phyloP scores from a whole-genome alignment of 2,888 invertebrate genomes.

The Criorhina ranunculi region DNA sequence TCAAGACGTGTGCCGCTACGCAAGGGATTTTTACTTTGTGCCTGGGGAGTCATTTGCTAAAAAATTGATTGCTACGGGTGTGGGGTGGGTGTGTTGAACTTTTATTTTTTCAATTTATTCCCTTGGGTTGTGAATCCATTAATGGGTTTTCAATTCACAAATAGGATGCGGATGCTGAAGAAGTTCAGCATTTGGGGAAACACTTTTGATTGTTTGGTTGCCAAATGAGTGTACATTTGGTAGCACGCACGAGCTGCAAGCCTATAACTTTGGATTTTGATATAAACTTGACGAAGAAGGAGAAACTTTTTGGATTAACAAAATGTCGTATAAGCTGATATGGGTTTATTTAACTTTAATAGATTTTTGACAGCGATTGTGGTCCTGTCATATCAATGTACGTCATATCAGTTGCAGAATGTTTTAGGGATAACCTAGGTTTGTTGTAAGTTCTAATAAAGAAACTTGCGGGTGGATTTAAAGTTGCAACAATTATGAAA shows the following conservation, averaged over 20 bases:
- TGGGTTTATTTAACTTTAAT: conserved; percentile 9
- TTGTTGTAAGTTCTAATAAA: too few species aligned
- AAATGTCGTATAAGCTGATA: not conserved
- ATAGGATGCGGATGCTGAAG: conserved; percentile 10
- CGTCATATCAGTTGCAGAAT: too few species aligned
- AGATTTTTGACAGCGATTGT: not conserved
- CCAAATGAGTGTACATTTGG: conserved; percentile 18
- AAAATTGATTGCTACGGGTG: conserved; percentile 12
- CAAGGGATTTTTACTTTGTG: conserved; percentile 18
- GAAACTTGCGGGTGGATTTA: too few species aligned
- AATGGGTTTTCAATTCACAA: conserved; percentile 69
- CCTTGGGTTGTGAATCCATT: conserved; percentile 38
- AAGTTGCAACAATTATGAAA: too few species aligned
- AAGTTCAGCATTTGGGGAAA: conserved; percentile 1
- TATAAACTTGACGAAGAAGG: not conserved
- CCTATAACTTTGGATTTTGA: not conserved
- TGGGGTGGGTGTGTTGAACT: conserved; percentile 8
- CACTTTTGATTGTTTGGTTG: conserved; percentile 18
- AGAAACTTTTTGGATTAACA: conserved; percentile 2
- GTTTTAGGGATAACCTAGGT: too few species aligned
- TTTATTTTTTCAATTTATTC: conserved; percentile 40
- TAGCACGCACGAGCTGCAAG: not conserved
- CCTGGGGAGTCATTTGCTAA: conserved; percentile 19
- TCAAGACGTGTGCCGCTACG: conserved; percentile 20
- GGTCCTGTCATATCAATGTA: not conserved